phyloP scores from a whole-genome alignment of 2,888 invertebrate species.

The Nephrotoma appendiculata region DNA sequence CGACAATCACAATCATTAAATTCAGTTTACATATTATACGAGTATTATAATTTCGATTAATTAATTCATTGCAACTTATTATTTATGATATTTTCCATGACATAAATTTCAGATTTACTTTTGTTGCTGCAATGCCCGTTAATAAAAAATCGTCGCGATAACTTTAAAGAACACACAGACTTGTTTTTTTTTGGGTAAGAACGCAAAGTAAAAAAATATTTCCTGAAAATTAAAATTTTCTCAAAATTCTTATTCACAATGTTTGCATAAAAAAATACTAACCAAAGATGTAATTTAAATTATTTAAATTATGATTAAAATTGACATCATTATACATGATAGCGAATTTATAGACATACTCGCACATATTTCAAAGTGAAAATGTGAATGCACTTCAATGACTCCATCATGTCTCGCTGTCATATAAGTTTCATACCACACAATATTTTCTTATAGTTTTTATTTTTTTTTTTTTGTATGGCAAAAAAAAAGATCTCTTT shows the following conservation, averaged over 20 bases:
- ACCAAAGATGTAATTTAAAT: neutral
- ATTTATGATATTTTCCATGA: neutral
- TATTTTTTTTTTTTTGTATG: neutral
- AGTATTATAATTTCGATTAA: neutral
- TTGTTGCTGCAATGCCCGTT: neutral
- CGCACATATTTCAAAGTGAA: neutral
- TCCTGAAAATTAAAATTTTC: neutral
- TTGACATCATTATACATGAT: neutral
- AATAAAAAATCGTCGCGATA: neutral
- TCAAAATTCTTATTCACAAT: neutral
- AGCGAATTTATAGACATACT: neutral
- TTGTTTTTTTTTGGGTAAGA: neutral
- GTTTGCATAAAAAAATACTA: neutral
- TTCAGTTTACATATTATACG: neutral
- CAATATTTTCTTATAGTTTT: neutral
- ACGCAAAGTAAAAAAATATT: neutral
- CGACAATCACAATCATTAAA: neutral
- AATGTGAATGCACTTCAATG: slow-evolving; percentile 2
- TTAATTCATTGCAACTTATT: neutral
- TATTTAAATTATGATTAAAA: neutral
- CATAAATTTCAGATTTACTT: neutral
- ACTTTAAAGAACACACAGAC: neutral
- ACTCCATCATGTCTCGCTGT: neutral
- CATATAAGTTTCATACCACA: neutral
- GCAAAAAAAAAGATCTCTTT: neutral